A percentile compares a stretch with the other conserved stretches of the same genome.
Evolutionary conservation across 2,113 vertebrate genomes (phyloP).

Genomic region (Fulmarus glacialis): DNA sequence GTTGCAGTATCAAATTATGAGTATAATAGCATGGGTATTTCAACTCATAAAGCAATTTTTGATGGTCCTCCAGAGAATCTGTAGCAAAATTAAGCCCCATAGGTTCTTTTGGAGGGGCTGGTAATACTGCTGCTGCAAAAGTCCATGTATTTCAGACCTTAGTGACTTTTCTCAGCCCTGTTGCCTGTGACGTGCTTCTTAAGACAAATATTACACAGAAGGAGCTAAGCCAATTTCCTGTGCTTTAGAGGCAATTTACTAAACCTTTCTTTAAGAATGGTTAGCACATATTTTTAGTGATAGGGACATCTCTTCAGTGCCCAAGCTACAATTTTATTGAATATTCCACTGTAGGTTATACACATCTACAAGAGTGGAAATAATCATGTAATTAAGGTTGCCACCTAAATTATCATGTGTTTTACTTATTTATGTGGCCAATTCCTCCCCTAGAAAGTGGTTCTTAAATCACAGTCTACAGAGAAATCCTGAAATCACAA

Average conservation of each 20-base stretch:
- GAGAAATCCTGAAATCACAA: not conserved
- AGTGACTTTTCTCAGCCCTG: not conserved
- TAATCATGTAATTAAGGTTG: slow-evolving; percentile 37
- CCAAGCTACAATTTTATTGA: slow-evolving; percentile 14
- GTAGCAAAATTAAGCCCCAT: not conserved
- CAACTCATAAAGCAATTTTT: slow-evolving; percentile 27
- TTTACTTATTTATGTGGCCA: slow-evolving; percentile 15
- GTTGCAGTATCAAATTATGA: not conserved
- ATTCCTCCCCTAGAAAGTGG: not conserved
- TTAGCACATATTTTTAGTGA: slow-evolving; percentile 1
- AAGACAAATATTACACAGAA: slow-evolving; percentile 17
- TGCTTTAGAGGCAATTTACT: slow-evolving; percentile 22
- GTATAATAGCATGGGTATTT: not conserved
- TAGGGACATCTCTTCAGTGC: slow-evolving; percentile 10
- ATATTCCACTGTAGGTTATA: slow-evolving; percentile 15
- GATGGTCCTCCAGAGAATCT: not conserved
- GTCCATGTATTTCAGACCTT: not conserved
- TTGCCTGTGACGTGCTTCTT: not conserved
- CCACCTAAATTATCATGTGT: not conserved
- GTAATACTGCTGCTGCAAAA: not conserved
- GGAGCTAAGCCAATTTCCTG: slow-evolving; percentile 22
- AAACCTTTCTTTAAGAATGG: not conserved
- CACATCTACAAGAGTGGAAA: not conserved
- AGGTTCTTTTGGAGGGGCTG: not conserved
- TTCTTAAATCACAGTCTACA: not conserved